These are phyloP conservation scores for Adineta ricciae DNA, from an alignment of 2,888 invertebrate species.

Conservation along the genomic window DNA sequence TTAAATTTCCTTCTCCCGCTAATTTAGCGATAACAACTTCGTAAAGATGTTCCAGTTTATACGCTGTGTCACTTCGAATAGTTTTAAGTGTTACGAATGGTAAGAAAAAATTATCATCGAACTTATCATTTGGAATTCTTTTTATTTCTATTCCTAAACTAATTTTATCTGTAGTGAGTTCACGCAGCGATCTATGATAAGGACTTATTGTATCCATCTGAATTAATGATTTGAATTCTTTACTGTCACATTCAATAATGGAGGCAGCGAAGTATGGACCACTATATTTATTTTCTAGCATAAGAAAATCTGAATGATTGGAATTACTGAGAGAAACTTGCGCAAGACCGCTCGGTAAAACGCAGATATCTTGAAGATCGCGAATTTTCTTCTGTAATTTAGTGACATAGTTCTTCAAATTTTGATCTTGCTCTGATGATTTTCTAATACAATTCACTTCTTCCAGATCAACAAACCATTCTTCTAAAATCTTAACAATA, in stretches of 20 bases:
- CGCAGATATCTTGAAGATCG: background rate
- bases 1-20: background rate
- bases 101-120: background rate
- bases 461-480: background rate
- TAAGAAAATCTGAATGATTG: background rate
- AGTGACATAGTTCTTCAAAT: background rate
- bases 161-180: background rate
- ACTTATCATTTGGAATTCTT: background rate
- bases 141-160: background rate
- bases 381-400: background rate
- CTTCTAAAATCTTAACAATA: background rate
- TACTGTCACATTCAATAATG: background rate
- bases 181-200: background rate
- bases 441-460: background rate
- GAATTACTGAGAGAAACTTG: background rate
- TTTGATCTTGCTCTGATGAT: background rate
- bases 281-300: background rate
- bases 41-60: background rate
- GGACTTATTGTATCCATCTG: background rate
- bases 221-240: background rate
- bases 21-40: background rate
- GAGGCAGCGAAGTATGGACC: background rate
- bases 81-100: background rate
- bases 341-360: background rate
- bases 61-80: background rate